phyloP scores from a whole-genome alignment of 2,113 vertebrate genomes.

The Isurus oxyrinchus region DNA sequence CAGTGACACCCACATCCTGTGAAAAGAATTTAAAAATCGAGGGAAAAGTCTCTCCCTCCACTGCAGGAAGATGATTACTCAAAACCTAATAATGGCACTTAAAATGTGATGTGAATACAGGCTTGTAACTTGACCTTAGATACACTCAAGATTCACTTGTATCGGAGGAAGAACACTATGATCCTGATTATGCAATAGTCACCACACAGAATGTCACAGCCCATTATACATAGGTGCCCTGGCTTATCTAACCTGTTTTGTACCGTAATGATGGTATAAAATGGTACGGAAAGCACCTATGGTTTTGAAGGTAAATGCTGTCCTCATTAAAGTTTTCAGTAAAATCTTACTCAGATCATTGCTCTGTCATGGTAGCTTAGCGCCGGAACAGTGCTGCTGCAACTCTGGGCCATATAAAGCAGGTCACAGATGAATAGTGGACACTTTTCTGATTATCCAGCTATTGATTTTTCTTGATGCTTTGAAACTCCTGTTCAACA shows the following conservation, averaged over 20 bases:
- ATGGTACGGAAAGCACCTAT: not conserved
- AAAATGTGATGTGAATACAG: not conserved
- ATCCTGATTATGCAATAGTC: not conserved
- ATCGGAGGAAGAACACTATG: not conserved
- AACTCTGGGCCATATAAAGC: too few species aligned
- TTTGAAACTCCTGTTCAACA: too few species aligned
- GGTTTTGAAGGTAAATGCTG: not conserved
- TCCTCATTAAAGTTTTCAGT: not conserved
- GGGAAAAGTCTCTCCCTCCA: not conserved
- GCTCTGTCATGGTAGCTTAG: not conserved
- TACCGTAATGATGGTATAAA: not conserved
- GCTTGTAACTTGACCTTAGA: not conserved
- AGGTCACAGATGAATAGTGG: too few species aligned
- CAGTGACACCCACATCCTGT: too few species aligned
- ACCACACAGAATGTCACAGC: not conserved
- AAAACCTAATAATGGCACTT: not conserved
- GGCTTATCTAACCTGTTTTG: not conserved
- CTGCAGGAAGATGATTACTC: not conserved
- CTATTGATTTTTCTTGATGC: not conserved
- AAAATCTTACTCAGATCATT: not conserved
- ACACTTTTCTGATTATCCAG: not conserved
- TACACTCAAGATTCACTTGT: not conserved
- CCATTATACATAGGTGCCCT: not conserved
- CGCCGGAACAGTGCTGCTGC: too few species aligned
- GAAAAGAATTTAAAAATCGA: not conserved